phyloP scores from a whole-genome alignment of 2,797 vertebrate species.

The Delichon dasypus region DNA sequence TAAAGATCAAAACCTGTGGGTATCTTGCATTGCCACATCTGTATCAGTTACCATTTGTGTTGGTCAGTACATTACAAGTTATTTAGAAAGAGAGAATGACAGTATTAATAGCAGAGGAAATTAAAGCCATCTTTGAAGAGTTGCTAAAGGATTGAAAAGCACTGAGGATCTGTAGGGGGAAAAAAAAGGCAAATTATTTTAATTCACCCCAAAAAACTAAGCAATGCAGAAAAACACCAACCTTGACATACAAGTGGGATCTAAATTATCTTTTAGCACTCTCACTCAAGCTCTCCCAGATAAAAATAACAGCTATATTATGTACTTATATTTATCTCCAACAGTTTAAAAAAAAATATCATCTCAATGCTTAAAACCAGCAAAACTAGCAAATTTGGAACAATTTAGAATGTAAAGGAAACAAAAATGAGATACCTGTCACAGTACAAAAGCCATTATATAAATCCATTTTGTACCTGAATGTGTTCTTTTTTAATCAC shows the following conservation, averaged over 20 bases:
- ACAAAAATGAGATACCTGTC: neutral
- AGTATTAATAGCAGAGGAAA: neutral
- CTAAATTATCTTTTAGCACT: neutral
- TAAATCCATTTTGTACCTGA: neutral
- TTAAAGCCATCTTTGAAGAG: neutral
- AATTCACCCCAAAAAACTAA: neutral
- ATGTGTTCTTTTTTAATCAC: neutral
- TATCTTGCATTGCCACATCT: neutral
- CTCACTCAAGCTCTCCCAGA: neutral
- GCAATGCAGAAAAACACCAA: neutral
- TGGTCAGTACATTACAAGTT: neutral
- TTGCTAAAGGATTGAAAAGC: neutral
- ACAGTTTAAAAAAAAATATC: neutral
- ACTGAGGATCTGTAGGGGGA: neutral
- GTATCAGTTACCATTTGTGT: neutral
- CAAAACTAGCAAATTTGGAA: neutral
- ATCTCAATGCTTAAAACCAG: neutral
- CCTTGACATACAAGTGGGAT: neutral
- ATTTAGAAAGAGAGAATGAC: neutral
- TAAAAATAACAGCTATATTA: neutral
- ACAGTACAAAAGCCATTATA: neutral
- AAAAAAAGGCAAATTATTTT: neutral
- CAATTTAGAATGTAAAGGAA: neutral
- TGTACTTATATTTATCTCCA: neutral
- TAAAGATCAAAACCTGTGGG: neutral